Conservation (phyloP, 1,140 invertebrate species). For the Brachionus sp. region DNA sequence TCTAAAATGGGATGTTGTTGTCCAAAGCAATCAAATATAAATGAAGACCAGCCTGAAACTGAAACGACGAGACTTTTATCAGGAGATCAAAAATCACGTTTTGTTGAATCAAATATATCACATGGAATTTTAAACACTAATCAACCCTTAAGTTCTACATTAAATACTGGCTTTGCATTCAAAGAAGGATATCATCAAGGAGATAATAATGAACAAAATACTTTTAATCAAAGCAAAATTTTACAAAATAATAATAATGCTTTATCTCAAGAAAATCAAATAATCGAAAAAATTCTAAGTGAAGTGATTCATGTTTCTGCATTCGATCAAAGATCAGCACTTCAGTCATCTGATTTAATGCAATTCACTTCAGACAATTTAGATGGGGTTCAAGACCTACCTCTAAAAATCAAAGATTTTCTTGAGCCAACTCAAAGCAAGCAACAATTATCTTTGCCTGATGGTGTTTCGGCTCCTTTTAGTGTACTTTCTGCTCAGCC, state of each 20-base stretch:
- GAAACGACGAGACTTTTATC: conserved; percentile 27
- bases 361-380: not conserved
- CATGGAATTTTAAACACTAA: not conserved
- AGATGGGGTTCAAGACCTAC: not conserved
- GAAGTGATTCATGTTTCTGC: conserved; percentile 42
- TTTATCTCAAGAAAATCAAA: conserved; percentile 9
- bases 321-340: not conserved
- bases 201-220: not conserved
- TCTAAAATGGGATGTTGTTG: conserved; percentile 43
- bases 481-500: conserved; percentile 25
- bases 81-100: conserved; percentile 38
- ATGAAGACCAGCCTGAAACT: not conserved
- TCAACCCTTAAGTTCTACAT: not conserved
- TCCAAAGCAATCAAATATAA: conserved; percentile 1
- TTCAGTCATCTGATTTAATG: not conserved
- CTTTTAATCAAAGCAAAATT: not conserved
- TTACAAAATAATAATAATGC: not conserved
- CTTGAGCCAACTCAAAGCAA: not conserved
- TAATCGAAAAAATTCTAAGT: conserved; percentile 30
- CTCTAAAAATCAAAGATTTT: conserved; percentile 13
- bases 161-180: not conserved
- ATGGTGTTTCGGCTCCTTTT: conserved; percentile 35
- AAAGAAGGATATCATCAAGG: not conserved
- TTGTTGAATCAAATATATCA: conserved; percentile 23
- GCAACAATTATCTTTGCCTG: conserved; percentile 2